Percentiles rank a stretch among this genome's conserved stretches.
Evolutionary conservation across 2,797 vertebrate species (phyloP).

Genomic region (Lutjanus campechanus): DNA sequence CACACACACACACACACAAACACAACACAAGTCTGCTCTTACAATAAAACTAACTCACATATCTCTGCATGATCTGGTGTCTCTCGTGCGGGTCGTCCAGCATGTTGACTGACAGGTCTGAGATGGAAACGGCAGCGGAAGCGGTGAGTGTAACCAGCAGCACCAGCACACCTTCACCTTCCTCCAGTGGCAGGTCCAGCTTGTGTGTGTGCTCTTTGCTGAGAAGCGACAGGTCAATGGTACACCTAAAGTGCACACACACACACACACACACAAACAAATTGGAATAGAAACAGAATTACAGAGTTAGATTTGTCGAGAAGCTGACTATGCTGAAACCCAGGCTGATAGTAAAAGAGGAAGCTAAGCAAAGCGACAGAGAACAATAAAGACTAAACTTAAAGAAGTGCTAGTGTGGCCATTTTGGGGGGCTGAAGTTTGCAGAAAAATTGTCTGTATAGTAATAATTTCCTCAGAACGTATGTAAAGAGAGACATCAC

Average conservation of each 20-base stretch:
- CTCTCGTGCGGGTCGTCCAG: constrained; percentile 93
- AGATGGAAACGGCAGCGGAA: constrained; percentile 92
- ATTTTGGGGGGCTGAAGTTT: not conserved
- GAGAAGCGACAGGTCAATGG: constrained; percentile 91
- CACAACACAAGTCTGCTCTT: not conserved
- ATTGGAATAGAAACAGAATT: not conserved
- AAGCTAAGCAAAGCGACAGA: not conserved
- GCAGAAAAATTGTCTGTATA: constrained; percentile 8
- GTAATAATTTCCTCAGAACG: not conserved
- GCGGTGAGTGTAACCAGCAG: constrained; percentile 96
- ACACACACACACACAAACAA: constrained; percentile 40
- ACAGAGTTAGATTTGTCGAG: not conserved
- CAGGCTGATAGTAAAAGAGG: not conserved
- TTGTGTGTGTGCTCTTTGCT: constrained; percentile 96
- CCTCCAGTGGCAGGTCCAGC: constrained; percentile 91
- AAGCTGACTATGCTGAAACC: constrained; percentile 19
- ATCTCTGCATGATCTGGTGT: constrained; percentile 92
- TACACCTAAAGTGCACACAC: constrained; percentile 87
- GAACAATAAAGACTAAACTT: not conserved
- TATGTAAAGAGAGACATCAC: not conserved
- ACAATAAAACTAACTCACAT: constrained; percentile 86
- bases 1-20: constrained; percentile 38
- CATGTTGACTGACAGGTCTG: constrained; percentile 92
- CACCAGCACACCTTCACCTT: constrained; percentile 92
- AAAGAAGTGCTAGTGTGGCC: constrained; percentile 6